Percentiles rank a stretch among this genome's conserved stretches.
These are phyloP conservation scores for Betta splendens DNA, from an alignment of 2,797 vertebrate genomes.

Conservation along the genomic window DNA sequence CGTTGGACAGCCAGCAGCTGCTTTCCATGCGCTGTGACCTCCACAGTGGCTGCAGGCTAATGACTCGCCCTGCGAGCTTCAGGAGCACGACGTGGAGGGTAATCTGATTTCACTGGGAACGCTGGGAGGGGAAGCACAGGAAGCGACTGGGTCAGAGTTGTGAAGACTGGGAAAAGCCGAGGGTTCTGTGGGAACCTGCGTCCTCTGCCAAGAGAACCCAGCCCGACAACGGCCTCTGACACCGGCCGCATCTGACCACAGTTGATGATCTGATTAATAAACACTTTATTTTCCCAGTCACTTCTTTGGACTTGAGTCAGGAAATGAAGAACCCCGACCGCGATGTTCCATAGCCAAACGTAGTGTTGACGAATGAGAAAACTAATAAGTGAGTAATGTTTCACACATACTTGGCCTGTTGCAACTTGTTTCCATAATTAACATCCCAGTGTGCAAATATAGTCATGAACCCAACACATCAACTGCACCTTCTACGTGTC, in stretches of 20 bases:
- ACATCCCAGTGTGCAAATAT: no score
- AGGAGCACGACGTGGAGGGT: background rate
- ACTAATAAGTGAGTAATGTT: no score
- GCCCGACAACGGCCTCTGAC: background rate
- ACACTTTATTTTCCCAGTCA: background rate
- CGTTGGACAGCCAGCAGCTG: background rate
- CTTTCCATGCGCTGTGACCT: background rate
- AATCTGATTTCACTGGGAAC: constrained; percentile 6
- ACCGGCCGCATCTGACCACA: background rate
- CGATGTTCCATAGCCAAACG: background rate
- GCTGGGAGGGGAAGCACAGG: constrained; percentile 51
- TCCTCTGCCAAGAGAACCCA: constrained; percentile 8
- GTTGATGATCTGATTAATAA: background rate
- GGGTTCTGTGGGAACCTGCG: constrained; percentile 26
- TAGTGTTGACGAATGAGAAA: background rate
- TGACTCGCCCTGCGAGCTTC: background rate
- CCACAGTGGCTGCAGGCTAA: no score
- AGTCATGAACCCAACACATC: no score
- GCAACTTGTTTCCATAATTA: no score
- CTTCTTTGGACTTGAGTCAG: background rate
- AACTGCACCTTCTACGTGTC: no score
- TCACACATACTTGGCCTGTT: no score
- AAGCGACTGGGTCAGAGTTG: constrained; percentile 46
- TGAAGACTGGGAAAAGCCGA: constrained; percentile 14
- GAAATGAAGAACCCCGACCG: background rate